Evolutionary conservation across 2,888 invertebrate genomes (phyloP).

Genomic region (Octonoba sinensis): DNA sequence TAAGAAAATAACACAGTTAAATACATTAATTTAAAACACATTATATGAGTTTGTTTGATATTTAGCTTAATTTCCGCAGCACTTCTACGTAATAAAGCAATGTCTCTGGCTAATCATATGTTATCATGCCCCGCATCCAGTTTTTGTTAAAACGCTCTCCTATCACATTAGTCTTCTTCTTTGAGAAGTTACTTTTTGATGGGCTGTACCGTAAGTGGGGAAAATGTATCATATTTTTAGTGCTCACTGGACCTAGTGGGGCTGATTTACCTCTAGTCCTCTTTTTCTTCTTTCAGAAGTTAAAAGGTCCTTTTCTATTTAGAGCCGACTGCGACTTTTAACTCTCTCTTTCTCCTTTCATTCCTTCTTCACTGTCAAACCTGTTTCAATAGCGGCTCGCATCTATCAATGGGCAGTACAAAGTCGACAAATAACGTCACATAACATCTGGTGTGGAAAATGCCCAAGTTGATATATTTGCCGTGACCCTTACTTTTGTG

Average conservation of each 20-base stretch:
- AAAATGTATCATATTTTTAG: constrained; percentile 26
- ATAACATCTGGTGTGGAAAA: constrained; percentile 58
- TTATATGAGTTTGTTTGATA: too few relatives aligned
- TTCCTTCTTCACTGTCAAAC: constrained; percentile 12
- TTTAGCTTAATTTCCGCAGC: too few relatives aligned
- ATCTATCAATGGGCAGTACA: constrained; percentile 6
- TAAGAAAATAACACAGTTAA: too few relatives aligned
- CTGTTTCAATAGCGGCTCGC: constrained; percentile 26
- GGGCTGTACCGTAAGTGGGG: constrained; percentile 5
- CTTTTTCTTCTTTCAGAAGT: constrained; percentile 10
- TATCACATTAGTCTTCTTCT: too few relatives aligned
- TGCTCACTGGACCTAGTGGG: constrained; percentile 17
- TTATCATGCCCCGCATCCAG: too few relatives aligned
- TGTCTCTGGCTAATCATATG: too few relatives aligned
- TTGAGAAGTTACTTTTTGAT: too few relatives aligned
- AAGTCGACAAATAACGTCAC: constrained; percentile 24
- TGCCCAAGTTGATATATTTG: constrained; percentile 51
- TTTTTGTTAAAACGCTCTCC: too few relatives aligned
- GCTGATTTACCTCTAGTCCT: constrained; percentile 32
- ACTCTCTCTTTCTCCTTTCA: constrained; percentile 1
- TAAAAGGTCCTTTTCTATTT: constrained; percentile 32
- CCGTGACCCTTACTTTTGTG: not conserved
- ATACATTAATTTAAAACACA: too few relatives aligned
- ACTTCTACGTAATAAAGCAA: too few relatives aligned
- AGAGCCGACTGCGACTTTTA: constrained; percentile 18